Conservation (phyloP, 2,888 invertebrate species). For the Cryptus armator region DNA sequence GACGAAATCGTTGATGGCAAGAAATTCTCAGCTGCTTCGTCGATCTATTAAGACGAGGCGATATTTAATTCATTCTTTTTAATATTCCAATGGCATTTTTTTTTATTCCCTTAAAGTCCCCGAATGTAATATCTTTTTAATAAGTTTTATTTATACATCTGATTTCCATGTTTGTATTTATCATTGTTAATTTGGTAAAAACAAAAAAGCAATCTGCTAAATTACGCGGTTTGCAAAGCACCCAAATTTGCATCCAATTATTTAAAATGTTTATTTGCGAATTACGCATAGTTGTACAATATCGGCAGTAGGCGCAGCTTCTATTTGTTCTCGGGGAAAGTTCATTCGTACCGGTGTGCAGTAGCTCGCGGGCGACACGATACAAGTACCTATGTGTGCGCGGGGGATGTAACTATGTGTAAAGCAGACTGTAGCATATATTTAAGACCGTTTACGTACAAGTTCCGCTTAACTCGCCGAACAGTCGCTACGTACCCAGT, state of each 20-base stretch:
- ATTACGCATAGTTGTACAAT: neutral
- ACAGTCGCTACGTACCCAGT: slow-evolving; percentile 69
- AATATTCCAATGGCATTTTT: no score
- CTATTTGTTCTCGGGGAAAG: slow-evolving; percentile 34
- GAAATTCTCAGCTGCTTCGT: neutral
- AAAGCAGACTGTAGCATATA: slow-evolving; percentile 7
- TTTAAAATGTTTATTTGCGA: neutral
- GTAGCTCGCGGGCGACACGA: neutral
- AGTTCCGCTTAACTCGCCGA: slow-evolving; percentile 58
- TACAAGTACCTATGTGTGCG: slow-evolving; percentile 8
- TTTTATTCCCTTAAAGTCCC: no score
- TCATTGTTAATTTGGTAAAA: neutral
- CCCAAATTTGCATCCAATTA: neutral
- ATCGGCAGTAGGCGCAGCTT: slow-evolving; percentile 6
- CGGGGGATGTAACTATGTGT: neutral
- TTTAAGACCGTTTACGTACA: slow-evolving; percentile 53
- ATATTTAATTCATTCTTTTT: neutral
- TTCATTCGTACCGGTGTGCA: slow-evolving; percentile 22
- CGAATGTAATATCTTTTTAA: no score
- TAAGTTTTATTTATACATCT: no score
- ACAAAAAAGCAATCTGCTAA: neutral
- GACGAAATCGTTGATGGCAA: neutral
- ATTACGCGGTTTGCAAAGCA: neutral
- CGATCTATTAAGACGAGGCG: neutral
- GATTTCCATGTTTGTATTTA: neutral